These are phyloP conservation scores for Seriola rivoliana DNA, from an alignment of 2,113 vertebrate species.

Conservation along the genomic window DNA sequence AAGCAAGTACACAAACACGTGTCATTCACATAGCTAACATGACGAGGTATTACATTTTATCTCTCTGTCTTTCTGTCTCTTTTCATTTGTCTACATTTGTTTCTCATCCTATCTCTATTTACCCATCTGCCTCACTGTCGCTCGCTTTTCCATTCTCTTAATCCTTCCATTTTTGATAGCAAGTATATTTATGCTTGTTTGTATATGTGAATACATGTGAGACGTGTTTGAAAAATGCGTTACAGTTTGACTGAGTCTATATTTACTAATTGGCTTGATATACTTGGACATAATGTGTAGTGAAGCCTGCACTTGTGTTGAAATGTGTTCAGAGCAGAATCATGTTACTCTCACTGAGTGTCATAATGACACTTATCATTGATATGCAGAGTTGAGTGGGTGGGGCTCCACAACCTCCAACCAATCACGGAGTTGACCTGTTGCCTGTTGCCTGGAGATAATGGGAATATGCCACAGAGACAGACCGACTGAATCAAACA, in stretches of 20 bases:
- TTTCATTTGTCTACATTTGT: conserved; percentile 24
- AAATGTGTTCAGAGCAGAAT: conserved; percentile 10
- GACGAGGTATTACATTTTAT: conserved; percentile 69
- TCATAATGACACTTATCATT: conserved; percentile 9
- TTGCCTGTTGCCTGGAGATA: conserved; percentile 40
- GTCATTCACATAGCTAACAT: conserved; percentile 71
- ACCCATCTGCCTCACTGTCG: not conserved
- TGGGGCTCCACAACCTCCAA: not conserved
- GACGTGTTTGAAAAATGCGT: not conserved
- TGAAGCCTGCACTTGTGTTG: not conserved
- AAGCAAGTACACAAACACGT: conserved; percentile 75
- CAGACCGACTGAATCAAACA: conserved; percentile 19
- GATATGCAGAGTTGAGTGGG: conserved; percentile 22
- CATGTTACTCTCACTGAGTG: conserved; percentile 6
- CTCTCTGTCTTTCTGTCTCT: conserved; percentile 50
- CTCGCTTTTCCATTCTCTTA: not conserved
- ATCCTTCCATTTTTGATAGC: not conserved
- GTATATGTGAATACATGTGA: not conserved
- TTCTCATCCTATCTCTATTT: not conserved
- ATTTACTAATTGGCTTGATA: not conserved
- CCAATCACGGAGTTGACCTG: conserved; percentile 30
- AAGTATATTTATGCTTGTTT: not conserved
- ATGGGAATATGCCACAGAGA: conserved; percentile 20
- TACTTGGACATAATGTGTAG: conserved; percentile 14
- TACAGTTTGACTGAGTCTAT: not conserved